Conservation (phyloP, 2,888 invertebrate species). For the Cephus pygmeus region DNA sequence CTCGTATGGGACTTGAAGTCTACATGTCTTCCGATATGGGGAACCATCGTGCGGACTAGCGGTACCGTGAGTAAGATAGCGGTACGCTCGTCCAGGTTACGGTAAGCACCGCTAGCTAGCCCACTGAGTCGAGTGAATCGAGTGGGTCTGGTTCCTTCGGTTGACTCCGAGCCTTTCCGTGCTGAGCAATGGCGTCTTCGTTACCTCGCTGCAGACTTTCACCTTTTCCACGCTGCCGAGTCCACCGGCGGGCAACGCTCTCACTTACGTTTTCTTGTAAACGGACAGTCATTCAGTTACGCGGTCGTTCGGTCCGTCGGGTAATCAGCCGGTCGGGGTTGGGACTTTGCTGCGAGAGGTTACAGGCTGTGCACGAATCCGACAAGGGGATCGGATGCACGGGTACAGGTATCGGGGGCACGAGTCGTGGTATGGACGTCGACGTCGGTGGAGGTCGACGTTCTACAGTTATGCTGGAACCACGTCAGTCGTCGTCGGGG, state of each 20-base stretch:
- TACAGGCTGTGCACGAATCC: background rate
- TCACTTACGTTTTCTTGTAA: conserved; percentile 25
- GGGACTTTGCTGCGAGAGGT: background rate
- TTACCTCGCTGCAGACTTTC: conserved; percentile 41
- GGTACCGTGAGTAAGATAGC: conserved; percentile 56
- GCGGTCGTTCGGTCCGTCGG: background rate
- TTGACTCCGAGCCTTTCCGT: conserved; percentile 4
- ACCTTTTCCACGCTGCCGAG: conserved; percentile 41
- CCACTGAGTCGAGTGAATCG: conserved; percentile 1
- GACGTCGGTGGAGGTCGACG: background rate
- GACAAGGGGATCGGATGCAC: background rate
- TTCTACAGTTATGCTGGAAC: background rate
- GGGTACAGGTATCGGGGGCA: background rate
- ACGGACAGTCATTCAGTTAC: background rate
- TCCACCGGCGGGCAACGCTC: conserved; percentile 28
- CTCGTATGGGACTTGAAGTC: background rate
- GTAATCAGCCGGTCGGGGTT: background rate
- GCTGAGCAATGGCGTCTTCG: background rate
- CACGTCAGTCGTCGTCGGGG: background rate
- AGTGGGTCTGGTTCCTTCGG: background rate
- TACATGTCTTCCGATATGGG: background rate
- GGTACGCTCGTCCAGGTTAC: conserved; percentile 10
- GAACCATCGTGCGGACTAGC: conserved; percentile 39
- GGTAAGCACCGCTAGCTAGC: conserved; percentile 14
- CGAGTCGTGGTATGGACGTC: background rate